Evolutionary conservation across 2,797 vertebrate genomes (phyloP).

Genomic region (Rhincodon typus): DNA sequence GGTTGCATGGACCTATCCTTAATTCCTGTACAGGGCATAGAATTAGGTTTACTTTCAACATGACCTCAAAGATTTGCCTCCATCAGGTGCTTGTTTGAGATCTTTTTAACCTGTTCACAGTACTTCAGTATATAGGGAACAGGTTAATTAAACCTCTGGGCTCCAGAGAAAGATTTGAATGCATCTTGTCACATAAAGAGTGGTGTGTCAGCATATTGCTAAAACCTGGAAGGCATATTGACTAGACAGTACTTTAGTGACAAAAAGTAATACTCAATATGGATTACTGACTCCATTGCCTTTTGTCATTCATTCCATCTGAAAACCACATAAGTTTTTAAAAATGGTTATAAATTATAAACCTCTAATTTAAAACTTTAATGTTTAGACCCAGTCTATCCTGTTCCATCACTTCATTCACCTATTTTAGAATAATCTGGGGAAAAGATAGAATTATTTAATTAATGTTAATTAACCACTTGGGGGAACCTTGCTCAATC

Average conservation of each 20-base stretch:
- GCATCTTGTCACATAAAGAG: slow-evolving; percentile 59
- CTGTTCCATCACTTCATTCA: too few relatives aligned
- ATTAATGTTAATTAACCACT: slow-evolving; percentile 76
- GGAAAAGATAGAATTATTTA: slow-evolving; percentile 72
- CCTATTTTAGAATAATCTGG: too few relatives aligned
- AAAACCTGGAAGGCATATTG: slow-evolving; percentile 56
- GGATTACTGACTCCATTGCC: background rate
- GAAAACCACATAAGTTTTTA: background rate
- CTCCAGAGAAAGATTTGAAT: slow-evolving; percentile 54
- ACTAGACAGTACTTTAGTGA: slow-evolving; percentile 51
- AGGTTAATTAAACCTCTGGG: slow-evolving; percentile 69
- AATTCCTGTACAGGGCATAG: slow-evolving; percentile 41
- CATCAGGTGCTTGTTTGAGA: slow-evolving; percentile 43
- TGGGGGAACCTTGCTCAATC: slow-evolving; percentile 63
- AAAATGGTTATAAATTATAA: background rate
- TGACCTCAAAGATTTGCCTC: slow-evolving; percentile 52
- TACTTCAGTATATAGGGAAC: slow-evolving; percentile 53
- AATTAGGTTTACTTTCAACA: slow-evolving; percentile 39
- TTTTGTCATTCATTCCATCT: background rate
- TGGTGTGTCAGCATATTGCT: slow-evolving; percentile 51
- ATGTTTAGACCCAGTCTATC: too few relatives aligned
- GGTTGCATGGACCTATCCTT: slow-evolving; percentile 41
- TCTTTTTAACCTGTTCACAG: slow-evolving; percentile 56
- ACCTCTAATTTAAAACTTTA: background rate
- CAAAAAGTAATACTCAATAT: slow-evolving; percentile 41